Conservation (phyloP, 2,797 vertebrate genomes). For the Falco biarmicus region DNA sequence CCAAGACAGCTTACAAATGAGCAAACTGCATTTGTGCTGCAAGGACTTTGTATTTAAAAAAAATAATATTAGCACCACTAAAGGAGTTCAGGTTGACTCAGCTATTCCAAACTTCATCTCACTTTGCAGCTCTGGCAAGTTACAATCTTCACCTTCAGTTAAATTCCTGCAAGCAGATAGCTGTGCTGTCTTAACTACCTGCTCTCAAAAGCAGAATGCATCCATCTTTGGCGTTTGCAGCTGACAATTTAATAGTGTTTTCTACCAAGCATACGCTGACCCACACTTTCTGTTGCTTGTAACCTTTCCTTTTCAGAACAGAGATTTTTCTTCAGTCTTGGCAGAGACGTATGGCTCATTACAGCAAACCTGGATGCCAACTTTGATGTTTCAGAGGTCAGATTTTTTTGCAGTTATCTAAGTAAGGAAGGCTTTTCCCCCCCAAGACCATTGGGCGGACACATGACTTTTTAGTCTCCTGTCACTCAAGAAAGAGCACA, state of each 20-base stretch:
- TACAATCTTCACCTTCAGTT: background rate
- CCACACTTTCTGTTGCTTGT: background rate
- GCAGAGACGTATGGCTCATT: background rate
- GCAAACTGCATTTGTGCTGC: background rate
- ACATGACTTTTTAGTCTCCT: background rate
- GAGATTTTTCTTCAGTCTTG: background rate
- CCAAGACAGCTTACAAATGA: background rate
- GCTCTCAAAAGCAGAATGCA: background rate
- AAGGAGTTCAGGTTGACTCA: background rate
- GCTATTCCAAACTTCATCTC: background rate
- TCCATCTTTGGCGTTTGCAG: background rate
- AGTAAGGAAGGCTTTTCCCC: rapidly evolving
- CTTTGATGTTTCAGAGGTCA: background rate
- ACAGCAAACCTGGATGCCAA: background rate
- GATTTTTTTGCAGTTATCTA: background rate
- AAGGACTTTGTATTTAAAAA: background rate
- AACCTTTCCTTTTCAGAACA: background rate
- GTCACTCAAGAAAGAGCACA: background rate
- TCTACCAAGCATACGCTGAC: background rate
- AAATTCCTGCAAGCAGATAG: background rate
- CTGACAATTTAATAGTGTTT: background rate
- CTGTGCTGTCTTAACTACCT: background rate
- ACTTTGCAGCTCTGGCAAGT: background rate
- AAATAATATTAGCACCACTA: background rate
- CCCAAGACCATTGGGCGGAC: background rate